A percentile compares a stretch with the other conserved stretches of the same genome.
phyloP scores from a whole-genome alignment of 2,113 vertebrate genomes.

The Chamaea fasciata region DNA sequence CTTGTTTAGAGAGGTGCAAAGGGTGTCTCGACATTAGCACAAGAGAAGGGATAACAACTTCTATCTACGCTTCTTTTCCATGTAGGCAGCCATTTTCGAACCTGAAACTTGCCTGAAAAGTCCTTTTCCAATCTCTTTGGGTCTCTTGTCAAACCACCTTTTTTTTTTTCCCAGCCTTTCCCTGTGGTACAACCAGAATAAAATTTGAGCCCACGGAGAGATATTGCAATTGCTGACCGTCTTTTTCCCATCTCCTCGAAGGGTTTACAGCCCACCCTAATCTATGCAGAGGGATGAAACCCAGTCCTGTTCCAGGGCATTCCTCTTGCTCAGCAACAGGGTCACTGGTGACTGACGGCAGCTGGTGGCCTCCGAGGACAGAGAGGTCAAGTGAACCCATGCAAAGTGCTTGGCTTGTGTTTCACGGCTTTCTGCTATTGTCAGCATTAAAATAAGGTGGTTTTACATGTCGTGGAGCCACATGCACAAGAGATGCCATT shows the following conservation, averaged over 20 bases:
- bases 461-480: not conserved
- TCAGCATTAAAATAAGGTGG: slow-evolving; percentile 46
- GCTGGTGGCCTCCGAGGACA: not conserved
- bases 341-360: not conserved
- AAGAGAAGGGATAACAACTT: not conserved
- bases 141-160: not conserved
- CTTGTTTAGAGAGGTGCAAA: not conserved
- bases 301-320: not conserved
- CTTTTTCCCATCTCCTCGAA: not conserved
- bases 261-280: not conserved
- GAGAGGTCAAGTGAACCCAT: not conserved
- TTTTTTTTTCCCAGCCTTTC: not conserved
- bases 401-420: not conserved
- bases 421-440: not conserved
- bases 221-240: not conserved
- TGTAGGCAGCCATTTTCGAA: not conserved
- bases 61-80: not conserved
- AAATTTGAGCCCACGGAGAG: not conserved
- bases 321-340: not conserved
- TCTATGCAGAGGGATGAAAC: not conserved
- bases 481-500: slow-evolving; percentile 16
- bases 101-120: not conserved
- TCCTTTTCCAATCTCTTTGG: not conserved
- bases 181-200: not conserved
- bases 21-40: rapidly evolving